These are phyloP conservation scores for Corythornis madagascariensis DNA, from an alignment of 2,113 vertebrate genomes.

Conservation along the genomic window DNA sequence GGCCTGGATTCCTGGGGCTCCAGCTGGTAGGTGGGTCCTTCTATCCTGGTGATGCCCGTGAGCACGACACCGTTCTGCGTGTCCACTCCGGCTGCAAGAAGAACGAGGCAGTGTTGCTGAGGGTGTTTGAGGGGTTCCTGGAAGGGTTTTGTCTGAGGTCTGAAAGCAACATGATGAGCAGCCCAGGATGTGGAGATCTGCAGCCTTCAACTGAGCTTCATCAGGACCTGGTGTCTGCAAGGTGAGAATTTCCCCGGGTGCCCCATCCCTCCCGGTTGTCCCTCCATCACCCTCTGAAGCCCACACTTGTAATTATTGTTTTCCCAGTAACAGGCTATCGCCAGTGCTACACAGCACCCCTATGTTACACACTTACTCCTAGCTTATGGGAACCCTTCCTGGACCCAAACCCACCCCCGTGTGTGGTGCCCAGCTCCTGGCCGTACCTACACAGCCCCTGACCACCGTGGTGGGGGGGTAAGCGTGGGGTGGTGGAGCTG, in stretches of 20 bases:
- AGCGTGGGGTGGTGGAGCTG: neutral
- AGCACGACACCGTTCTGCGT: neutral
- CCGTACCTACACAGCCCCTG: neutral
- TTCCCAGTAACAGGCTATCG: neutral
- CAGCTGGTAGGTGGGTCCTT: neutral
- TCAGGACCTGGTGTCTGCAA: neutral
- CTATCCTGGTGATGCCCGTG: neutral
- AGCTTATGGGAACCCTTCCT: neutral
- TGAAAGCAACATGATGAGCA: fast-evolving
- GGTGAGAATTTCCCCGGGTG: neutral
- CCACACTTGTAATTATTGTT: neutral
- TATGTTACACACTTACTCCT: fast-evolving
- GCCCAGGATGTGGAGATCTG: neutral
- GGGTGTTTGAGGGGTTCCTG: neutral
- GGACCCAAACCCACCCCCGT: neutral
- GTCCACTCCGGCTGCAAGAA: slow-evolving; percentile 23
- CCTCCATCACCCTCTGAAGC: fast-evolving
- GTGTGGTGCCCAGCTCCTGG: neutral
- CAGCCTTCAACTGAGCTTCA: fast-evolving
- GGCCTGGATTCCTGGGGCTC: neutral
- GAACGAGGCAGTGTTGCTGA: fast-evolving
- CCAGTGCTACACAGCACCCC: neutral
- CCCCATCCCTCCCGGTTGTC: neutral
- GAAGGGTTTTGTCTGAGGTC: neutral
- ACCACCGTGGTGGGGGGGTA: neutral